Conservation (phyloP, 2,888 invertebrate species). For the Microctonus aethiopoides region DNA sequence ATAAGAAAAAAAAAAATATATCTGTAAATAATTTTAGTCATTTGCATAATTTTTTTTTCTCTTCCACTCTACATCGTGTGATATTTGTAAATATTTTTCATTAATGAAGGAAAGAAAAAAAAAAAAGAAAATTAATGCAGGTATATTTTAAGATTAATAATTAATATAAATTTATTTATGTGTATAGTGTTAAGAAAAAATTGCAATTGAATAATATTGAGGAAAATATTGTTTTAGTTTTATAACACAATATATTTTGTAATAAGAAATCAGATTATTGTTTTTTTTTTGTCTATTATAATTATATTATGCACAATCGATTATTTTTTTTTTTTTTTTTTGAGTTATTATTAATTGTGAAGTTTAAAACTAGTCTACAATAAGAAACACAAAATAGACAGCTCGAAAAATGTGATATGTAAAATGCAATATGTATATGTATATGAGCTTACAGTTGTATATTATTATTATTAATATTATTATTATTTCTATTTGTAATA, state of each 20-base stretch:
- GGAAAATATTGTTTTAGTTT: too few relatives aligned
- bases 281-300: not conserved
- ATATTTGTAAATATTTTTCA: not conserved
- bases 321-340: not conserved
- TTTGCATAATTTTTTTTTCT: not conserved
- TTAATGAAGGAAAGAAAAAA: not conserved
- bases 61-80: not conserved
- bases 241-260: not conserved
- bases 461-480: too few relatives aligned
- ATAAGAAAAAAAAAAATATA: not conserved
- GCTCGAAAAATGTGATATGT: conserved; percentile 62
- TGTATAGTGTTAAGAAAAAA: not conserved
- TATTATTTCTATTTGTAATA: conserved; percentile 31
- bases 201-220: too few relatives aligned
- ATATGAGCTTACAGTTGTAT: not conserved
- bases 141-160: not conserved
- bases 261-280: not conserved
- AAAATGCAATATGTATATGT: conserved; percentile 44
- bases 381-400: conserved; percentile 50
- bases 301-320: not conserved
- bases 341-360: not conserved
- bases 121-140: not conserved
- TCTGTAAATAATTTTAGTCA: not conserved
- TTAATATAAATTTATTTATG: not conserved
- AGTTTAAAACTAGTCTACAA: conserved; percentile 56